phyloP scores from a whole-genome alignment of 1,140 invertebrate genomes.

The Atta colombica region DNA sequence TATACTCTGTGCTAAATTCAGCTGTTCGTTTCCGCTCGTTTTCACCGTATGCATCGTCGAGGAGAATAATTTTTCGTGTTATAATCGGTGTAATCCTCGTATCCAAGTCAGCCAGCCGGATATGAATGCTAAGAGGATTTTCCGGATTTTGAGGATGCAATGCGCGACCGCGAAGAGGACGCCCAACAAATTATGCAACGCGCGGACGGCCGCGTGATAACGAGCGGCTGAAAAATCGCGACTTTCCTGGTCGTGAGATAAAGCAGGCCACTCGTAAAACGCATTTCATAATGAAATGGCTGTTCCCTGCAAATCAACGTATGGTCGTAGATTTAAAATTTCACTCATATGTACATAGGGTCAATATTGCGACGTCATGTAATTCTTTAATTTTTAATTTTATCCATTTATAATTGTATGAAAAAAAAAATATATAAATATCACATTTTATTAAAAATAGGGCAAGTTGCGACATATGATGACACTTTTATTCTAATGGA shows the following conservation, averaged over 20 bases:
- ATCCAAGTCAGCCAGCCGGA: slow-evolving; percentile 52
- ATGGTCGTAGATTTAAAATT: background rate
- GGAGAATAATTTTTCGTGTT: slow-evolving; percentile 54
- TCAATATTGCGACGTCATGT: background rate
- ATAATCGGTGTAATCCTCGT: slow-evolving; percentile 60
- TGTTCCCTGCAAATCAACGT: slow-evolving; percentile 19
- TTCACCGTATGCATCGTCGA: slow-evolving; percentile 63
- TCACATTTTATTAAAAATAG: background rate
- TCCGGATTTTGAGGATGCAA: slow-evolving; percentile 50
- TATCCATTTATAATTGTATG: background rate
- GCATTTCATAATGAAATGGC: slow-evolving; percentile 45
- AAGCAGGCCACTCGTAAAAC: slow-evolving; percentile 40
- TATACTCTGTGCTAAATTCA: slow-evolving; percentile 56
- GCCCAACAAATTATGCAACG: slow-evolving; percentile 58
- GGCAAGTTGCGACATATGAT: background rate
- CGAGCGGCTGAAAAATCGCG: slow-evolving; percentile 61
- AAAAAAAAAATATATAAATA: background rate
- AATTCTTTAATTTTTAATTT: background rate
- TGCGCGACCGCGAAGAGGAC: slow-evolving; percentile 49
- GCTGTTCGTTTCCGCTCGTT: slow-evolving; percentile 71
- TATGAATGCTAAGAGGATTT: slow-evolving; percentile 63
- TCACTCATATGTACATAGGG: background rate
- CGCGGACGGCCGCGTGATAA: slow-evolving; percentile 52
- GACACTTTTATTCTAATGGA: background rate
- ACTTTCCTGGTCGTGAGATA: slow-evolving; percentile 50